These are phyloP conservation scores for Bostrychus sinensis DNA, from an alignment of 2,113 vertebrate genomes.

Conservation along the genomic window DNA sequence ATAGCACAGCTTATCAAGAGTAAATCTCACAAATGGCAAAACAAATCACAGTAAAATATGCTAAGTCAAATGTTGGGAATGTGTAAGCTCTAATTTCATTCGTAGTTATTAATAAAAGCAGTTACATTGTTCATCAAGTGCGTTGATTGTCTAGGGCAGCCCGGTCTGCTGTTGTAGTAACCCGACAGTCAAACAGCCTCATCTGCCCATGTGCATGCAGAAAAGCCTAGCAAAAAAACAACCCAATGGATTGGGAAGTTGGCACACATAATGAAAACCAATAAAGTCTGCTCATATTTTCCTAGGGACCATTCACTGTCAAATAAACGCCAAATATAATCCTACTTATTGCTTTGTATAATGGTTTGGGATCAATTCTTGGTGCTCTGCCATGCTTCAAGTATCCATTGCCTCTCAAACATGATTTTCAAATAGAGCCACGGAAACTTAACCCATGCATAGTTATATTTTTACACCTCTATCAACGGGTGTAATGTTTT, in stretches of 20 bases:
- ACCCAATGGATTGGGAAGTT: constrained; percentile 29
- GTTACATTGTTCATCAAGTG: neutral
- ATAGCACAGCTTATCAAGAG: constrained; percentile 7
- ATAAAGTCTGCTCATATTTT: constrained; percentile 63
- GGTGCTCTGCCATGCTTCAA: constrained; percentile 55
- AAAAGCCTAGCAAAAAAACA: constrained; percentile 26
- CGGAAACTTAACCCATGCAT: too few relatives aligned
- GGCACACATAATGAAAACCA: constrained; percentile 49
- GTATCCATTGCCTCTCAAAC: constrained; percentile 37
- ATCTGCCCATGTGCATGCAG: constrained; percentile 17
- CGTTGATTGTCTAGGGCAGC: constrained; percentile 2
- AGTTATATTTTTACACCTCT: too few relatives aligned
- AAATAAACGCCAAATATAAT: constrained; percentile 66
- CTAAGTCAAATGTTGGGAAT: constrained; percentile 5
- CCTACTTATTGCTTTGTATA: constrained; percentile 49
- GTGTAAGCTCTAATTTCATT: constrained; percentile 9
- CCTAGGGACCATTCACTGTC: constrained; percentile 56
- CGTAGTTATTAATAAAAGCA: neutral
- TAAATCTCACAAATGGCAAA: neutral
- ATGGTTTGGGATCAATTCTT: constrained; percentile 56
- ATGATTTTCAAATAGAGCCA: constrained; percentile 42
- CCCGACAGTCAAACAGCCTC: constrained; percentile 27
- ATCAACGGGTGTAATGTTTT: too few relatives aligned
- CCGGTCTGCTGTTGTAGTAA: constrained; percentile 12
- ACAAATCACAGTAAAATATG: constrained; percentile 5